phyloP scores from a whole-genome alignment of 92 coral and sea anemone genomes.

The Montipora capitata region DNA sequence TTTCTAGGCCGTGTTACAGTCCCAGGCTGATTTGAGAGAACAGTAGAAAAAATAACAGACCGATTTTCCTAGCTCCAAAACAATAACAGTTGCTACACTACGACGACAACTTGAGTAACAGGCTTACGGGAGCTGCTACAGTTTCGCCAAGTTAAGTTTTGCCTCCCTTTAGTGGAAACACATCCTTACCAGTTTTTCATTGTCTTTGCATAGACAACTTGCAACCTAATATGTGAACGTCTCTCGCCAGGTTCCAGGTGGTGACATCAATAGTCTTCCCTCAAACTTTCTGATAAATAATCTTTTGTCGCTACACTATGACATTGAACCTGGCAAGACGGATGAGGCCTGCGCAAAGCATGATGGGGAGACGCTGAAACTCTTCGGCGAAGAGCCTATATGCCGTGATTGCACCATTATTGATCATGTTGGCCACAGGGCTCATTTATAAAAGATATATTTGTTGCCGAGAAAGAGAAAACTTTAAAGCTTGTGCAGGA shows the following conservation, averaged over 20 bases:
- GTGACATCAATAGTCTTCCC: constrained; percentile 49
- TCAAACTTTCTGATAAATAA: constrained; percentile 76
- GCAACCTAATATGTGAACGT: background rate
- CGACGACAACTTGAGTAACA: no score
- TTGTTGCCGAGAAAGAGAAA: constrained; percentile 31
- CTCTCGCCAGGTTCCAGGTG: constrained; percentile 36
- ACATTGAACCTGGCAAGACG: constrained; percentile 6
- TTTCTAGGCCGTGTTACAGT: background rate
- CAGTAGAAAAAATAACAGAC: background rate
- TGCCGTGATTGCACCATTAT: constrained; percentile 77
- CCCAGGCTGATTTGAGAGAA: background rate
- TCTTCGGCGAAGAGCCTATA: constrained; percentile 66
- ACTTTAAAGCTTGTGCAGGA: constrained; percentile 6
- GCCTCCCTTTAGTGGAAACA: background rate
- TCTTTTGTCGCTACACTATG: constrained; percentile 42
- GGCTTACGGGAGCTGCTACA: no score
- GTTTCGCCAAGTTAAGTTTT: no score
- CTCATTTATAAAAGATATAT: constrained; percentile 57
- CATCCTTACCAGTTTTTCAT: background rate
- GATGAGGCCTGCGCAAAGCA: constrained; percentile 65
- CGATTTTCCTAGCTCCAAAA: background rate
- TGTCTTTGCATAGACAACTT: background rate
- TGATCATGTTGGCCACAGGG: constrained; percentile 76
- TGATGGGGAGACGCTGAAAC: constrained; percentile 67
- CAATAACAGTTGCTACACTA: background rate